phyloP scores from a whole-genome alignment of 2,113 vertebrate species.

The Percina caprodes region DNA sequence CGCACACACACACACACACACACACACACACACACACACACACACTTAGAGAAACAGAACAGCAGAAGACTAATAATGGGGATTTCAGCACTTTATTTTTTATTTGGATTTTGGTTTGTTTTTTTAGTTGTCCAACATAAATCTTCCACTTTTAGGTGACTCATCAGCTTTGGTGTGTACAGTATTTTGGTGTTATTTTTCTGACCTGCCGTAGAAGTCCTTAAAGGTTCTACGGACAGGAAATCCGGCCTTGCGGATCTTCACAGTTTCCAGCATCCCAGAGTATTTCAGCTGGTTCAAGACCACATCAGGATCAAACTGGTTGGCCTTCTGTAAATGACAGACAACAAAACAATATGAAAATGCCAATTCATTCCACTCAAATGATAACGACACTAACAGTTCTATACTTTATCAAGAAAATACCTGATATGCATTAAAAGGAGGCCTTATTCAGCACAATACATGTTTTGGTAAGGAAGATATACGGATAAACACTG shows the following conservation, averaged over 20 bases:
- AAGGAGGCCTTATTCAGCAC: background rate
- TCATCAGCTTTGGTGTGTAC: background rate
- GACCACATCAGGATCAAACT: slow-evolving; percentile 89
- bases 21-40: background rate
- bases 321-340: slow-evolving; percentile 83
- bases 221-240: slow-evolving; percentile 89
- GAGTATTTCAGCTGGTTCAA: slow-evolving; percentile 93
- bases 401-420: background rate
- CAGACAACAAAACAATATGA: slow-evolving; percentile 19
- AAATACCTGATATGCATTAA: background rate
- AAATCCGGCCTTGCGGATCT: slow-evolving; percentile 92
- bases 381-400: background rate
- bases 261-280: slow-evolving; percentile 94
- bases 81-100: background rate
- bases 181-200: background rate
- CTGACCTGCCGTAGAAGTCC: slow-evolving; percentile 89
- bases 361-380: background rate
- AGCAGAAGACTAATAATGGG: background rate
- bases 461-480: slow-evolving; percentile 9
- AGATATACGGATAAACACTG: slow-evolving; percentile 23
- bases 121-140: background rate
- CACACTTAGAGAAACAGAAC: background rate
- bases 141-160: background rate
- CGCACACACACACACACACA: background rate
- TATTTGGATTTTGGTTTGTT: background rate